These are phyloP conservation scores for Proteles cristata DNA, from an alignment of 2,113 vertebrate genomes.

Conservation along the genomic window DNA sequence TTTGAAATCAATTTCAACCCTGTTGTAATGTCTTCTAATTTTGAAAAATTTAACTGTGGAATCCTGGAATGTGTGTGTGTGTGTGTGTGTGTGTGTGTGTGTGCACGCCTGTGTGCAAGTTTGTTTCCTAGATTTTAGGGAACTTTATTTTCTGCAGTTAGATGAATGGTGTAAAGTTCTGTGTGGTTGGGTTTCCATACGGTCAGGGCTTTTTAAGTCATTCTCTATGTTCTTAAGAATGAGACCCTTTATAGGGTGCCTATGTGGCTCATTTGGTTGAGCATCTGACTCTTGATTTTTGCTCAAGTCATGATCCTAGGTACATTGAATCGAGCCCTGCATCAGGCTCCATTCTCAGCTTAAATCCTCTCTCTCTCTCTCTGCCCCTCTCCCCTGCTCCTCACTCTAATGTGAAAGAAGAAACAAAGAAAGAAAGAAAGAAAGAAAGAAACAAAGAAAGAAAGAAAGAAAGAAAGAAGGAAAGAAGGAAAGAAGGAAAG, in stretches of 20 bases:
- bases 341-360: too few species aligned
- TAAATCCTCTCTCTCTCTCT: too few species aligned
- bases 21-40: neutral
- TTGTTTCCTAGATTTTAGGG: neutral
- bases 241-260: neutral
- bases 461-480: neutral
- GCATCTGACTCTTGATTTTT: too few species aligned
- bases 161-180: neutral
- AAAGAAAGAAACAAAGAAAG: neutral
- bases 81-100: too few species aligned
- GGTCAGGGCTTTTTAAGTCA: neutral
- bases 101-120: neutral
- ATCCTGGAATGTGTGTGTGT: neutral
- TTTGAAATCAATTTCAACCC: constrained; percentile 40
- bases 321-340: too few species aligned
- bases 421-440: neutral
- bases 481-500: neutral
- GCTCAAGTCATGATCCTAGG: too few species aligned
- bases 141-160: neutral
- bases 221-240: neutral
- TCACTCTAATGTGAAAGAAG: too few species aligned
- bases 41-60: constrained; percentile 48
- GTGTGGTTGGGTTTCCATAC: neutral
- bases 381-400: too few species aligned
- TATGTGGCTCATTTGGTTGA: too few species aligned